These are phyloP conservation scores for Zaprionus ornatus DNA, from an alignment of 1,140 invertebrate genomes.

Conservation along the genomic window DNA sequence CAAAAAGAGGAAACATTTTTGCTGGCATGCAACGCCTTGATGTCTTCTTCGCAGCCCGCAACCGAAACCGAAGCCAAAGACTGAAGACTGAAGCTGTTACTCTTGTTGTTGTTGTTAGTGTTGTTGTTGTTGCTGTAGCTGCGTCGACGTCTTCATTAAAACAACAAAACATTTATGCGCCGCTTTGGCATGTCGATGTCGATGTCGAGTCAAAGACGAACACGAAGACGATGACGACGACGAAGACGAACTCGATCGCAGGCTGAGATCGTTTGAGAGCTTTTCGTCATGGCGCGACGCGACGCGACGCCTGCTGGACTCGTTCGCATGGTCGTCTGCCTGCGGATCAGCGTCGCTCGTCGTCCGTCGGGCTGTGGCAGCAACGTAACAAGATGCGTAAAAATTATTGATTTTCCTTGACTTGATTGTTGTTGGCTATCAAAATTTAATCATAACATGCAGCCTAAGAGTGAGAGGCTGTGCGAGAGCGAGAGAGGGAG, in stretches of 20 bases:
- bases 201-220: constrained; percentile 10
- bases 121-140: constrained; percentile 5
- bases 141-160: constrained; percentile 78
- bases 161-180: constrained; percentile 83
- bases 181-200: constrained; percentile 71
- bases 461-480: constrained; percentile 40
- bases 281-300: constrained; percentile 30
- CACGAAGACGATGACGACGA: constrained; percentile 8
- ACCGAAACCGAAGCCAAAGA: not conserved
- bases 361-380: constrained; percentile 19
- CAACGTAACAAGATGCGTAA: constrained; percentile 83
- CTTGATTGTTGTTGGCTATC: constrained; percentile 82
- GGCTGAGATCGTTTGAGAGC: constrained; percentile 49
- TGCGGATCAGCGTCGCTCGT: not conserved
- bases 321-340: not conserved
- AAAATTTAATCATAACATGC: constrained; percentile 83
- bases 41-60: constrained; percentile 61
- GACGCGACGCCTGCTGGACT: not conserved
- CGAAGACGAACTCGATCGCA: constrained; percentile 28
- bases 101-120: too few relatives aligned
- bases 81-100: not conserved
- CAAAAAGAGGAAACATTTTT: constrained; percentile 64
- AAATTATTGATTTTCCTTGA: constrained; percentile 83
- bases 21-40: constrained; percentile 79
- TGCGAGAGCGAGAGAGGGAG: not conserved